Evolutionary conservation across 2,797 vertebrate genomes (phyloP).

Genomic region (Sphenodon punctatus): DNA sequence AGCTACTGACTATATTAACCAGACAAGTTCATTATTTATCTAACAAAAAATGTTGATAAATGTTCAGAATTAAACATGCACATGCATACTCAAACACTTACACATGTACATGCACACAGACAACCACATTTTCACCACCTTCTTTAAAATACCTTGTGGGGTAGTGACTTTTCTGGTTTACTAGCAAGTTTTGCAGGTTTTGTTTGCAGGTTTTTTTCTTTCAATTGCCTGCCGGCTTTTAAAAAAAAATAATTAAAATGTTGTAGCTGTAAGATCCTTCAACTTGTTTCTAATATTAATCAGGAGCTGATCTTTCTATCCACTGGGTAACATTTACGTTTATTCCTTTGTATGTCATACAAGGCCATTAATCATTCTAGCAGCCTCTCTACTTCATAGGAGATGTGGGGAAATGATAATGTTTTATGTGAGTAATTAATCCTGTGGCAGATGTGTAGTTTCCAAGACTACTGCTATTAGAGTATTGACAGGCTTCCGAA

Average conservation of each 20-base stretch:
- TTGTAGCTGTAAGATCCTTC: constrained; percentile 29
- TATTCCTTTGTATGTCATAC: constrained; percentile 65
- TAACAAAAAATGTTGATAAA: neutral
- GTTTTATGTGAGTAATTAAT: constrained; percentile 82
- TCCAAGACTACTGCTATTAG: constrained; percentile 74
- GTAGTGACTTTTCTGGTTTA: neutral
- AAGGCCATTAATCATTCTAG: constrained; percentile 71
- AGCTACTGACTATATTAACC: neutral
- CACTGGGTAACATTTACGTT: constrained; percentile 56
- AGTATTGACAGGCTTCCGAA: constrained; percentile 72
- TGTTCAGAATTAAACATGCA: neutral
- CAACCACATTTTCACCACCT: too few relatives aligned
- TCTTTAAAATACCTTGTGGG: neutral
- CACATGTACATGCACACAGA: too few relatives aligned
- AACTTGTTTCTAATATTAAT: constrained; percentile 46
- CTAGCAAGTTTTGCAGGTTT: neutral
- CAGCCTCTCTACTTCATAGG: constrained; percentile 65
- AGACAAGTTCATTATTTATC: neutral
- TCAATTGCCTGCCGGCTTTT: neutral
- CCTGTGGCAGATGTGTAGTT: constrained; percentile 74
- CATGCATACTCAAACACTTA: fast-evolving
- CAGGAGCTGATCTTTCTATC: constrained; percentile 38
- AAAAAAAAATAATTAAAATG: constrained; percentile 13
- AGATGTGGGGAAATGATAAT: constrained; percentile 77
- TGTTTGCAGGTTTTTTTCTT: constrained; percentile 9